Evolutionary conservation across 2,113 vertebrate species (phyloP).

Genomic region (Tursiops truncatus): DNA sequence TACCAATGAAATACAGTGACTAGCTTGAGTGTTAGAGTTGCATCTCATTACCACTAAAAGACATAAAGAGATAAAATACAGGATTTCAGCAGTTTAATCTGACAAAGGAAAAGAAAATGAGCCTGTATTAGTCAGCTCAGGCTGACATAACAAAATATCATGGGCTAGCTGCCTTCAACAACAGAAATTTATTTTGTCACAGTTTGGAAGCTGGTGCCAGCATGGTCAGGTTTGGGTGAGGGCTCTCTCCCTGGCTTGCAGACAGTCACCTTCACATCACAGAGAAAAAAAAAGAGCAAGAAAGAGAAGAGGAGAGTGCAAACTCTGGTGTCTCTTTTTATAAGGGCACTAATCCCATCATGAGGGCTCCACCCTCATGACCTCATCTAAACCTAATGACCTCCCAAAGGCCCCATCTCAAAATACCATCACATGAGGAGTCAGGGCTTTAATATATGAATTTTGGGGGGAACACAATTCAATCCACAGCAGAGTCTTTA

Average conservation of each 20-base stretch:
- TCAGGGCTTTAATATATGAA: neutral
- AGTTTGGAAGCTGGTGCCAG: neutral
- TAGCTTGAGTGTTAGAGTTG: neutral
- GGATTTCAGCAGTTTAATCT: neutral
- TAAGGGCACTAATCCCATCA: neutral
- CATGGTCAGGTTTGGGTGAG: neutral
- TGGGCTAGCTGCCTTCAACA: neutral
- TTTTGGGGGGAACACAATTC: neutral
- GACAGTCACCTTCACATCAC: neutral
- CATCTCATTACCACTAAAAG: neutral
- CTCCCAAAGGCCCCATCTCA: neutral
- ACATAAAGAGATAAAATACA: neutral
- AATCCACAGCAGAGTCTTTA: neutral
- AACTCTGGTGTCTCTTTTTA: neutral
- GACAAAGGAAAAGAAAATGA: slow-evolving; percentile 1
- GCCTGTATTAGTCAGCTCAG: neutral
- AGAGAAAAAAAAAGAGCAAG: neutral
- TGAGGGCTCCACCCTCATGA: neutral
- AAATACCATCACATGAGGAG: neutral
- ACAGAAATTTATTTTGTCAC: neutral
- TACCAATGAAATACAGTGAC: neutral
- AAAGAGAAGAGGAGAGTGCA: neutral
- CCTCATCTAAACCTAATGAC: neutral
- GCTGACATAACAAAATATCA: neutral
- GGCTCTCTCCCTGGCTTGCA: neutral